Evolutionary conservation across 2,113 vertebrate species (phyloP).

Genomic region (Reinhardtius hippoglossoides): DNA sequence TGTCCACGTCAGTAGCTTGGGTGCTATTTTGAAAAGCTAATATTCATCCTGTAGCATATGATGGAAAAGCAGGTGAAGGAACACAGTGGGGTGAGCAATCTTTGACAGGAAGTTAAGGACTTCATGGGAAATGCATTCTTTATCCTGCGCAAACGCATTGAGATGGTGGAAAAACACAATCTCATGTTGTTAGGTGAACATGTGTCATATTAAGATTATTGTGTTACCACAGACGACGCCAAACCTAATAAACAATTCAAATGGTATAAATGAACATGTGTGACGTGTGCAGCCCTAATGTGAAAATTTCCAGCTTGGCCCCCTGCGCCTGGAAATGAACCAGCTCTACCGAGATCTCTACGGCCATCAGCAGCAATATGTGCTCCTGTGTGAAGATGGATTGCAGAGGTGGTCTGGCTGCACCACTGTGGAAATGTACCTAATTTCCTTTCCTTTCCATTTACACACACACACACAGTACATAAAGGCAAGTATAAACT

Average conservation of each 20-base stretch:
- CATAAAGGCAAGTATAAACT: constrained; percentile 4
- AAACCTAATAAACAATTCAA: constrained; percentile 24
- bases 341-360: neutral
- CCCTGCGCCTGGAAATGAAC: constrained; percentile 46
- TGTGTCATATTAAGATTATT: constrained; percentile 22
- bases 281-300: constrained; percentile 32
- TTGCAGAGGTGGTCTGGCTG: constrained; percentile 11
- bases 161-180: neutral
- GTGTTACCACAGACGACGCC: neutral
- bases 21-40: constrained; percentile 28
- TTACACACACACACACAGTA: neutral
- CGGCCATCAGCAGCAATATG: constrained; percentile 14
- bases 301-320: constrained; percentile 42
- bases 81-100: neutral
- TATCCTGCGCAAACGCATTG: no score
- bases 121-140: neutral
- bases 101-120: constrained; percentile 3
- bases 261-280: constrained; percentile 7
- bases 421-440: constrained; percentile 46
- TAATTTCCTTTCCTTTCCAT: constrained; percentile 2
- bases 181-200: neutral
- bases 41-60: neutral
- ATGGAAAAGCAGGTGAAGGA: neutral
- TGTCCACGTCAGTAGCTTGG: neutral
- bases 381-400: constrained; percentile 17